These are phyloP conservation scores for Phalacrocorax carbo DNA, from an alignment of 2,113 vertebrate species.

Conservation along the genomic window DNA sequence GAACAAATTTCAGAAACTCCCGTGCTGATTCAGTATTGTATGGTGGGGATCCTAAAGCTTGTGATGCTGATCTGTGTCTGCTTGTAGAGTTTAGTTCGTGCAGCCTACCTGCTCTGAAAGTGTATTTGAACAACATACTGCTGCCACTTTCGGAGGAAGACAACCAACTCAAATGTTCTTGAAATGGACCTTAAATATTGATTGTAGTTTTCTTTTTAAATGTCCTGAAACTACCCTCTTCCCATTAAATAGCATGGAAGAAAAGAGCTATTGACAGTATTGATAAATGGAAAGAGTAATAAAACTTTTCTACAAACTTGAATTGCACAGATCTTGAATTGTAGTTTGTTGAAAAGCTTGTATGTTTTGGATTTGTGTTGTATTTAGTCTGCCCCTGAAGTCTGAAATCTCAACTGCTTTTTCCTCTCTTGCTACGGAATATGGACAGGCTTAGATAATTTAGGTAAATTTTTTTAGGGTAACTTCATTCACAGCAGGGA, in stretches of 20 bases:
- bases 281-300: neutral
- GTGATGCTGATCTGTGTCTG: neutral
- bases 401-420: neutral
- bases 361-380: rapidly evolving
- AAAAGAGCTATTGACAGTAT: neutral
- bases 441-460: neutral
- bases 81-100: neutral
- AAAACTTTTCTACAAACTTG: neutral
- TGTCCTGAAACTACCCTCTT: neutral
- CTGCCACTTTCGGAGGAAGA: neutral
- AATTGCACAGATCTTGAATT: neutral
- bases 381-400: neutral
- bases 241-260: neutral
- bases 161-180: neutral
- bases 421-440: neutral
- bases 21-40: neutral
- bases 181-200: neutral
- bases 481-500: neutral
- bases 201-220: neutral
- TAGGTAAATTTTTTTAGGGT: neutral
- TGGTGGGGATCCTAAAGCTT: neutral
- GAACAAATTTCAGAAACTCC: neutral
- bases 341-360: neutral
- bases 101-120: neutral
- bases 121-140: neutral